Base-by-base conservation (phyloP, 2,797 vertebrate genomes). In the Chelmon rostratus region DNA sequence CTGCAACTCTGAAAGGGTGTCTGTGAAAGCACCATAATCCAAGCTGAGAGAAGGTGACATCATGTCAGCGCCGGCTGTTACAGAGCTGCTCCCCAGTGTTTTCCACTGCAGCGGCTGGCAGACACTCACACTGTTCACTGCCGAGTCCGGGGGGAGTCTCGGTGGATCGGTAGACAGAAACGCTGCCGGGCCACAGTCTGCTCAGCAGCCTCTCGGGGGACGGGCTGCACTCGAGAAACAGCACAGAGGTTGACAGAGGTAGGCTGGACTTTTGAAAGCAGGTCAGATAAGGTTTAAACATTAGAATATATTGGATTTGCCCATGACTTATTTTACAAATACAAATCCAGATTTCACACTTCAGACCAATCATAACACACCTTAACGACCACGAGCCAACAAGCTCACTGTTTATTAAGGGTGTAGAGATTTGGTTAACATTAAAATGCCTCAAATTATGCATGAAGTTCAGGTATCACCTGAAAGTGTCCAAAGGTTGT, bases 21-120 rank as follows among this genome's bases (percentile, higher is more conserved):
- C 21, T 52, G n/a, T 53, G 9, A 67, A 31, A 53, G 52, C 0
- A 58, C 62, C 19, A 9, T 56, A 54, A 62, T 76, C 49, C 61
- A 37, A 25, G n/a, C 59, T 35, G 46, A 7, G 21, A 57, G 65
- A 21, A 67, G 71, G 61, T 6, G 50, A 50, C 37, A 21, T 21
- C 7, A 1, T 54, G 74, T 68, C 68, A 53, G 38, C 2, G 23
- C 70, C 25, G 50, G 23, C 53, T 19, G 54, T 74, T 21, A 23
- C 15, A 71, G 28, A n/a, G 2, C 7, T 3, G 38, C 49, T 21
- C 42, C 35, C n/a, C 18, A 1, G 50, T 38, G 40, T 68, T 79
- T 75, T 67, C 56, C 3, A 25, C 53, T 11, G 44, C 66, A 67
- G 53, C 1, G 28, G 21, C 33, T 12, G 58, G 28, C 62, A 37